Conservation (phyloP, 2,888 invertebrate genomes). For the Oxycera nigricornis region DNA sequence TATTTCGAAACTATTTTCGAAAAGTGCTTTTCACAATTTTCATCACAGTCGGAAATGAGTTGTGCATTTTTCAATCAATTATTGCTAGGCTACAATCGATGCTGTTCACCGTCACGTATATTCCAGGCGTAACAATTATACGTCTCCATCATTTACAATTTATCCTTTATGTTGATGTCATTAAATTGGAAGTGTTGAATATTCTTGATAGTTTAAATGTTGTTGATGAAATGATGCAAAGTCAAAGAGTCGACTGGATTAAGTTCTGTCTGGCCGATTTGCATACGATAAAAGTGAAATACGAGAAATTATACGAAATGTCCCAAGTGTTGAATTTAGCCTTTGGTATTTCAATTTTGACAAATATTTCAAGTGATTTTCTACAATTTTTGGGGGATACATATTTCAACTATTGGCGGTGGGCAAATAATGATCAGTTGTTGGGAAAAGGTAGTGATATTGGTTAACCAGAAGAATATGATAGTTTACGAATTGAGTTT, state of each 20-base stretch:
- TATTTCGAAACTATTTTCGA: not conserved
- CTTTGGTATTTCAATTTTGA: conserved; percentile 10
- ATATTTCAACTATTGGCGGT: conserved; percentile 18
- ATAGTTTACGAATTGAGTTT: no score
- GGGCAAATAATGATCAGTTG: not conserved
- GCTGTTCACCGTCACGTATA: not conserved
- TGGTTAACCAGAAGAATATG: not conserved
- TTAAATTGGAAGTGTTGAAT: not conserved
- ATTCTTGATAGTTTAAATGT: not conserved
- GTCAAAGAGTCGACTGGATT: not conserved
- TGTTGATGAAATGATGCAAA: not conserved
- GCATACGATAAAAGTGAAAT: not conserved
- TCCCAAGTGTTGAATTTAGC: not conserved
- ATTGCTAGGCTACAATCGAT: not conserved
- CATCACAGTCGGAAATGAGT: not conserved
- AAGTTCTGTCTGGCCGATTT: not conserved
- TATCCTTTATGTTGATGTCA: conserved; percentile 3
- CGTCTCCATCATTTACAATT: conserved; percentile 9
- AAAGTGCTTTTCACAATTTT: not conserved
- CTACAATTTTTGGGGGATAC: not conserved
- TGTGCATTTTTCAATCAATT: not conserved
- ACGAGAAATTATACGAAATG: conserved; percentile 6
- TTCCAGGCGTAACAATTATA: not conserved
- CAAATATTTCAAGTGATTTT: conserved; percentile 2
- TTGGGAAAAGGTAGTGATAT: not conserved